phyloP scores from a whole-genome alignment of 2,113 vertebrate genomes.

The Tenrec ecaudatus region DNA sequence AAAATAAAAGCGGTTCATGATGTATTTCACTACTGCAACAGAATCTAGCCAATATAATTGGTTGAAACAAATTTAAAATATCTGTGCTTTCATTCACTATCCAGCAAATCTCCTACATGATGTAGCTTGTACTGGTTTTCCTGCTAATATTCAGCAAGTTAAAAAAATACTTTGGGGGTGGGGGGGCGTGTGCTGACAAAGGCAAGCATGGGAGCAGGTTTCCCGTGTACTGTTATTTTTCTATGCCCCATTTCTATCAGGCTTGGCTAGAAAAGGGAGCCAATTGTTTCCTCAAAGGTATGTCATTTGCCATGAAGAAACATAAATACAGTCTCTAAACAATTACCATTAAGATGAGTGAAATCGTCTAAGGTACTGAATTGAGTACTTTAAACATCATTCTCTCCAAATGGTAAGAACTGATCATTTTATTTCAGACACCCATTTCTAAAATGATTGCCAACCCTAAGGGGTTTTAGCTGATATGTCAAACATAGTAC shows the following conservation, averaged over 20 bases:
- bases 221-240: neutral
- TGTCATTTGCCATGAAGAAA: neutral
- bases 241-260: slow-evolving; percentile 17
- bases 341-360: neutral
- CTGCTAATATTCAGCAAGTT: neutral
- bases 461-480: slow-evolving; percentile 18
- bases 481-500: neutral
- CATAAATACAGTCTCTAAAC: slow-evolving; percentile 19
- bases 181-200: neutral
- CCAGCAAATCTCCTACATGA: neutral
- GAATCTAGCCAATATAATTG: slow-evolving; percentile 1
- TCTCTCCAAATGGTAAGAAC: neutral
- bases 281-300: neutral
- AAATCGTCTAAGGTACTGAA: slow-evolving; percentile 12
- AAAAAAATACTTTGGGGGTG: neutral
- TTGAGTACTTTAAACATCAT: neutral
- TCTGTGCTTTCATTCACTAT: slow-evolving; percentile 4
- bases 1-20: neutral
- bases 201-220: neutral
- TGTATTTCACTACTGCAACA: slow-evolving; percentile 46
- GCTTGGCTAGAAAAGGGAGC: slow-evolving; percentile 11
- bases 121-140: slow-evolving; percentile 19
- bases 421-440: neutral
- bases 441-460: slow-evolving; percentile 22
- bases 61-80: neutral